phyloP scores from a whole-genome alignment of 2,113 vertebrate species.

The Callopanchax toddi region DNA sequence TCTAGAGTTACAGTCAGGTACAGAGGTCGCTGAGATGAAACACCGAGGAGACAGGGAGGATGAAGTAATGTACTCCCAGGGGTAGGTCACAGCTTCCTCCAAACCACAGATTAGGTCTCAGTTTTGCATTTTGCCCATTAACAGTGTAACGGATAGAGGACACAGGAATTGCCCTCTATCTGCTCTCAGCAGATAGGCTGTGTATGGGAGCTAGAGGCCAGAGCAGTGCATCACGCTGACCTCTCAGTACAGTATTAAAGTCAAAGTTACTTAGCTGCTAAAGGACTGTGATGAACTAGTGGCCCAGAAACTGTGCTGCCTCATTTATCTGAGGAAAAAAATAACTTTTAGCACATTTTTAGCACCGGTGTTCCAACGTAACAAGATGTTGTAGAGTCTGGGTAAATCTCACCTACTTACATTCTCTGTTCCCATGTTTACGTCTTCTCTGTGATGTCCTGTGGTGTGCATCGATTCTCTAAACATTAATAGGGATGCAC shows the following conservation, averaged over 20 bases:
- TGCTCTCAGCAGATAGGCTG: slow-evolving; percentile 9
- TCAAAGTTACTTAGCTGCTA: slow-evolving; percentile 7
- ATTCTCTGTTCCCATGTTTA: too few relatives aligned
- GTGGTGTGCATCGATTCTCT: too few relatives aligned
- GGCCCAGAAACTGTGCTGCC: not conserved
- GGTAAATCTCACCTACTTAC: too few relatives aligned
- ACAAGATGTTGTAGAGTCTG: too few relatives aligned
- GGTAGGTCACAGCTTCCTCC: slow-evolving; percentile 8
- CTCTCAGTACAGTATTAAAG: slow-evolving; percentile 10
- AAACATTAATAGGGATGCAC: too few relatives aligned
- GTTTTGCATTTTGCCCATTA: slow-evolving; percentile 48
- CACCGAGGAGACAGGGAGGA: not conserved
- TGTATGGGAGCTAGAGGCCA: not conserved
- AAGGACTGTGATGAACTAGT: not conserved
- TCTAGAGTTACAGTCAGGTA: slow-evolving; percentile 57
- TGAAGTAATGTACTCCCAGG: slow-evolving; percentile 24
- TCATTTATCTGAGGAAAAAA: not conserved
- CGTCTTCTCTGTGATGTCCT: too few relatives aligned
- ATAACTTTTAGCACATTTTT: not conserved
- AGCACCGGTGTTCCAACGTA: not conserved
- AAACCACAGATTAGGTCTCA: slow-evolving; percentile 45
- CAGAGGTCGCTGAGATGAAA: slow-evolving; percentile 41
- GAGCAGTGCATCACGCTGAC: slow-evolving; percentile 5
- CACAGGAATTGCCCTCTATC: slow-evolving; percentile 33
- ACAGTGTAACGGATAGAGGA: slow-evolving; percentile 34